phyloP scores from a whole-genome alignment of 2,113 vertebrate species.

The Sebastes fasciatus region DNA sequence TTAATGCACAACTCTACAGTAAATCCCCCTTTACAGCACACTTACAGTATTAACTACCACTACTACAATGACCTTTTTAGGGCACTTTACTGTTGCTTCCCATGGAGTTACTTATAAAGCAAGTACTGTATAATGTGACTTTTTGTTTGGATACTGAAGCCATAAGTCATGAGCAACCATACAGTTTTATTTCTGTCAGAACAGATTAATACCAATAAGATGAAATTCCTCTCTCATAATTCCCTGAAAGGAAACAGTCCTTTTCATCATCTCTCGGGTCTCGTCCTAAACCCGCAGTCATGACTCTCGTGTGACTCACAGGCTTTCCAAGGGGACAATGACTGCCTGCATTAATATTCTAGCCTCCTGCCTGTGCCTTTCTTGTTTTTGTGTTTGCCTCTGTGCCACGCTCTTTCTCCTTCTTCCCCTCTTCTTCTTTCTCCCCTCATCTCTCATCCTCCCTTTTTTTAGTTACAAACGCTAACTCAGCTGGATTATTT shows the following conservation, averaged over 20 bases:
- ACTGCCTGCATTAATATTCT: constrained; percentile 59
- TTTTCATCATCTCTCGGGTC: constrained; percentile 41
- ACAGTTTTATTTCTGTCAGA: constrained; percentile 41
- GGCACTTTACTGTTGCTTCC: not conserved
- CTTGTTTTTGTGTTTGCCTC: constrained; percentile 54
- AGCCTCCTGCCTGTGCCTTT: constrained; percentile 31
- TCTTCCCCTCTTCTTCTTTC: not conserved
- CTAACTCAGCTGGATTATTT: constrained; percentile 76
- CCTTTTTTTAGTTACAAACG: constrained; percentile 55
- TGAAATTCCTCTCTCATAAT: constrained; percentile 7
- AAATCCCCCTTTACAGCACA: not conserved
- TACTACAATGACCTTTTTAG: not conserved
- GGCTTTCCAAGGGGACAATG: constrained; percentile 40
- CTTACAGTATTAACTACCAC: not conserved
- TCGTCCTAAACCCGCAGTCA: constrained; percentile 39
- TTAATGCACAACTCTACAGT: not conserved
- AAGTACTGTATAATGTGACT: not conserved
- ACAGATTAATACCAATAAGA: constrained; percentile 41
- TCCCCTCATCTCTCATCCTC: constrained; percentile 38
- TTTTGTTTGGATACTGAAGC: not conserved
- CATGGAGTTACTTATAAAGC: constrained; percentile 3
- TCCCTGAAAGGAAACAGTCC: constrained; percentile 22
- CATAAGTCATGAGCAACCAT: constrained; percentile 11
- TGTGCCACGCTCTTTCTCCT: not conserved
- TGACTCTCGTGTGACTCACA: constrained; percentile 52